These are phyloP conservation scores for Sepiola atlantica DNA, from an alignment of 2,888 invertebrate genomes.

Conservation along the genomic window DNA sequence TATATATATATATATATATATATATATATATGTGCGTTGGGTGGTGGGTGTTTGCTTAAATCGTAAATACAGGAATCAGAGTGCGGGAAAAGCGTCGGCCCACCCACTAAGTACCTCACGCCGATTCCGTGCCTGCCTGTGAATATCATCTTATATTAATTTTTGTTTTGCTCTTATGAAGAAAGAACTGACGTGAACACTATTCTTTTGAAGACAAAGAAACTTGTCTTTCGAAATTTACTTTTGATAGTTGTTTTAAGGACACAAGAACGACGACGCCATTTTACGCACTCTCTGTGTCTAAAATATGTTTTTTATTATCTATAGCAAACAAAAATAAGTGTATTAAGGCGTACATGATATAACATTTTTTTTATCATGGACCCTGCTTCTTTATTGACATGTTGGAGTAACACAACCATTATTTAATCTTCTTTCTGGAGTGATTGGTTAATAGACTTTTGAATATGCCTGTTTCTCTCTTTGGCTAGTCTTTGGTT, in stretches of 20 bases:
- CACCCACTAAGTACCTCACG: neutral
- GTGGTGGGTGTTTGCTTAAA: no score
- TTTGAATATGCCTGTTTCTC: no score
- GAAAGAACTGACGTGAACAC: neutral
- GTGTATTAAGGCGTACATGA: neutral
- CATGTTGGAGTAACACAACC: no score
- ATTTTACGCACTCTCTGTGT: neutral
- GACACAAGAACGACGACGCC: neutral
- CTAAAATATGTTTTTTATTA: no score
- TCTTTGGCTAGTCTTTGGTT: no score
- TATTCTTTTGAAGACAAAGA: neutral
- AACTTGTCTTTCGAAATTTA: neutral
- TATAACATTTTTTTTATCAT: neutral
- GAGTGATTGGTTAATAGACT: no score
- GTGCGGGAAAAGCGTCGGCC: neutral
- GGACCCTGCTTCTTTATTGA: no score
- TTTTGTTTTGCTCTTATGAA: neutral
- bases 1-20: conserved; percentile 15
- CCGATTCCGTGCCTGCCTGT: neutral
- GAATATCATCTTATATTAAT: neutral
- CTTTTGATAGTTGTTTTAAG: neutral
- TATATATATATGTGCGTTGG: conserved; percentile 36
- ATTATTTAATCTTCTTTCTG: no score
- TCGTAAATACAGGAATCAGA: neutral
- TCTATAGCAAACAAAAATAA: neutral